Evolutionary conservation across 2,888 invertebrate genomes (phyloP).

Genomic region (Parnassius orleans): DNA sequence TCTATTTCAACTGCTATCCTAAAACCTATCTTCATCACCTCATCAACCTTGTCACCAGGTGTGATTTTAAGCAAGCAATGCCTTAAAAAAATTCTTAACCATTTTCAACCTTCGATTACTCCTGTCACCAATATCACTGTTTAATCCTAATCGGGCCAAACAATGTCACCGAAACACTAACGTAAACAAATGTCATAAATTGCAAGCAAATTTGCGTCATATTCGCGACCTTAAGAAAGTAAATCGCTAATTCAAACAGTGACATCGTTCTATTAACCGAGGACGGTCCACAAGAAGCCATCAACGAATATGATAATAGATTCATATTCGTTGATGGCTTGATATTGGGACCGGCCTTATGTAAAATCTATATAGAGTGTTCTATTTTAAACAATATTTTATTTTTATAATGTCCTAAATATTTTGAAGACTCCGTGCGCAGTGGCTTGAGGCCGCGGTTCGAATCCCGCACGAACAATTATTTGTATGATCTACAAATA

Average conservation of each 20-base stretch:
- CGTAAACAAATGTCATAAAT: not conserved
- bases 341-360: conserved; percentile 41
- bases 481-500: too few relatives aligned
- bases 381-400: conserved; percentile 6
- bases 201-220: conserved; percentile 7
- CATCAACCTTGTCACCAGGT: too few relatives aligned
- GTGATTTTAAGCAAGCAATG: too few relatives aligned
- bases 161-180: conserved; percentile 12
- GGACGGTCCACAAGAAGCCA: conserved; percentile 12
- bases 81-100: not conserved
- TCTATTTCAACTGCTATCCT: too few relatives aligned
- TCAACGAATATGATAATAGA: conserved; percentile 28
- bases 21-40: too few relatives aligned
- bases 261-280: conserved; percentile 22
- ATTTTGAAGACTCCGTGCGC: too few relatives aligned
- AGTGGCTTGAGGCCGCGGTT: too few relatives aligned
- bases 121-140: conserved; percentile 1
- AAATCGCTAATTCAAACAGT: conserved; percentile 6
- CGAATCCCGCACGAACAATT: too few relatives aligned
- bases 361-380: conserved; percentile 31
- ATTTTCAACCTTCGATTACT: not conserved
- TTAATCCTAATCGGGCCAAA: conserved; percentile 9
- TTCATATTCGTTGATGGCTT: too few relatives aligned
- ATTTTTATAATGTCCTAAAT: not conserved
- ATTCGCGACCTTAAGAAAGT: not conserved